phyloP scores from a whole-genome alignment of 1,140 invertebrate species.

The Phthorimaea operculella region DNA sequence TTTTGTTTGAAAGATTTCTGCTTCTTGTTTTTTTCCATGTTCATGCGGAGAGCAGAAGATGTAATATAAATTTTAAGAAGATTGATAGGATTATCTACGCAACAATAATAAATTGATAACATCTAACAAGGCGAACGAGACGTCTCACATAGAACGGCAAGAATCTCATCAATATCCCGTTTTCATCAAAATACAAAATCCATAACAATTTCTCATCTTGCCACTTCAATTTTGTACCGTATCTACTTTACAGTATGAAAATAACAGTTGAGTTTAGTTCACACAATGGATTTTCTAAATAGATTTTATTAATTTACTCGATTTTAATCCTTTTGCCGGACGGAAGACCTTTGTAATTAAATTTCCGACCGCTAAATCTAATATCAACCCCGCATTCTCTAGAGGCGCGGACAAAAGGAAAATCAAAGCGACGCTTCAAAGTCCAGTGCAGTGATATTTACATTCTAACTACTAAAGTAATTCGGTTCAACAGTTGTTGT shows the following conservation, averaged over 20 bases:
- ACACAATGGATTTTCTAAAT: background rate
- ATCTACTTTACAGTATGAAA: background rate
- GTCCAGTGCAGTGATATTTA: background rate
- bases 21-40: no score
- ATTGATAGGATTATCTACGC: no score
- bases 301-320: background rate
- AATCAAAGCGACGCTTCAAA: background rate
- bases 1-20: no score
- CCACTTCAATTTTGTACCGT: background rate
- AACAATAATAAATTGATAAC: no score
- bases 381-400: conserved; percentile 1
- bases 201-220: background rate
- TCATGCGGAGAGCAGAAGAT: no score
- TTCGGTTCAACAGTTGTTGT: background rate
- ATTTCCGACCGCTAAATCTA: conserved; percentile 4
- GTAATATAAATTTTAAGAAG: no score
- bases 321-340: background rate
- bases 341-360: conserved; percentile 7
- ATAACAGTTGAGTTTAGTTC: background rate
- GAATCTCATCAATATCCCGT: background rate
- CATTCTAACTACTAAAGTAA: no score
- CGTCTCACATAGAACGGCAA: background rate
- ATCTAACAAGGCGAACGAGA: no score
- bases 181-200: background rate
- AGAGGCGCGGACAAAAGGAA: conserved; percentile 4